phyloP scores from a whole-genome alignment of 2,888 invertebrate genomes.

The Temnothorax rugatulus region DNA sequence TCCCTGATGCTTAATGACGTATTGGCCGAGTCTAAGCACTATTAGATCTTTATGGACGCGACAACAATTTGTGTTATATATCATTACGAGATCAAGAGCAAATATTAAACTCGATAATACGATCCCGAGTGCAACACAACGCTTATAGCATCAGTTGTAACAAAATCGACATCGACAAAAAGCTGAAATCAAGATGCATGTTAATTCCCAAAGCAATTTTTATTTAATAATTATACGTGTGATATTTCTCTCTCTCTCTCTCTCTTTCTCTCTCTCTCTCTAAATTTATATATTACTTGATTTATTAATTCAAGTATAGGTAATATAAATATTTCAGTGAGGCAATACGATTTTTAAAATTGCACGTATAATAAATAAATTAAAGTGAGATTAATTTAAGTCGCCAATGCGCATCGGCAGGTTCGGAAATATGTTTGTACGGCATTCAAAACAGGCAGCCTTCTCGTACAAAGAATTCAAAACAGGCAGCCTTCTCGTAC shows the following conservation, averaged over 20 bases:
- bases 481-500: slow-evolving; percentile 2
- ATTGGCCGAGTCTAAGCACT: slow-evolving; percentile 34
- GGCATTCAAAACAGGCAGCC: neutral
- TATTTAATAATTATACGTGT: neutral
- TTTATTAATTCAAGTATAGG: neutral
- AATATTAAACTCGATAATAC: slow-evolving; percentile 3
- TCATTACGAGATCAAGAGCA: slow-evolving; percentile 17
- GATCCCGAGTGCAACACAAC: neutral
- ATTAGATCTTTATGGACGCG: slow-evolving; percentile 56
- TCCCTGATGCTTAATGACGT: slow-evolving; percentile 58
- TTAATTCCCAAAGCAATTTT: neutral
- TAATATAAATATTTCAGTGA: slow-evolving; percentile 1
- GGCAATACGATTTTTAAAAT: neutral
- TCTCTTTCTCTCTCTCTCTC: neutral
- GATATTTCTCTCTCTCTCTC: neutral
- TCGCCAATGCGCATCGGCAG: neutral
- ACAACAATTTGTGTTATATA: slow-evolving; percentile 9
- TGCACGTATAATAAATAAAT: neutral
- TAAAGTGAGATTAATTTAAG: neutral
- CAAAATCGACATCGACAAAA: neutral
- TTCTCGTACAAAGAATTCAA: slow-evolving; percentile 12
- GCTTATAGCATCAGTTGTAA: neutral
- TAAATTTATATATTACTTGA: neutral
- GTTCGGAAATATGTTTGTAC: neutral
- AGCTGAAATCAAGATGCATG: neutral